Evolutionary conservation across 2,888 invertebrate genomes (phyloP), one percentile per base, ranked within the genome.

Genomic region (Agrotis ipsilon): DNA sequence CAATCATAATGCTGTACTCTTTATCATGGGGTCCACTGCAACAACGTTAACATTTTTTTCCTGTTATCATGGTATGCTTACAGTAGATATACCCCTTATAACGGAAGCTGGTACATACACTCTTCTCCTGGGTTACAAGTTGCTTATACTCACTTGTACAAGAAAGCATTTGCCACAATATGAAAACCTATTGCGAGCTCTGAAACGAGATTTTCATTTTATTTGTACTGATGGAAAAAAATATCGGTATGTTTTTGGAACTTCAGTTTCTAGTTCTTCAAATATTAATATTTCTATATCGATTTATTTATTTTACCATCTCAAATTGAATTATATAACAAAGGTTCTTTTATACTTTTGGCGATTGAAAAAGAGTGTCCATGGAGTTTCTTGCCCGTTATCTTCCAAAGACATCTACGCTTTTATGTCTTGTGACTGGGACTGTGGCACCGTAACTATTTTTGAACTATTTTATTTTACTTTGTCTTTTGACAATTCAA

Each of bases 21-120:
- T 80, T 27, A 1, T 63, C 5, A 43, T 9, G 43, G 79, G 46
- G 7, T 16, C 69, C 3, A 3, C 57, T 0, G 74, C 65, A 16
- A 14, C 46, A n/a, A 3, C 61, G 9, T 1, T 82, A 0, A 1
- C 45, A 1, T 51, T 61, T 0, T 43, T 88, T 0, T 70, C 88
- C 0, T 19, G 88, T 0, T 82, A 75, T 66, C 86, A 90, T 43
- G 92, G 90, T 0, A 18, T 91, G 1, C 19, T 68, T 1, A 80
- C 69, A 3, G 80, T 83, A 0, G 89, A 93, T 16, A 78, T 93
- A 67, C 72, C 84, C 1, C 58, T 57, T 5, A 83, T 89, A 19
- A 91, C 92, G 0, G 93, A 94, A 83, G 86, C 84, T 2, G 91
- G 89, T 0, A 85, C 90, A 1, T 93, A 94, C 55, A 61, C 83